Evolutionary conservation across 2,113 vertebrate genomes (phyloP).

Genomic region (Noturus placidus): DNA sequence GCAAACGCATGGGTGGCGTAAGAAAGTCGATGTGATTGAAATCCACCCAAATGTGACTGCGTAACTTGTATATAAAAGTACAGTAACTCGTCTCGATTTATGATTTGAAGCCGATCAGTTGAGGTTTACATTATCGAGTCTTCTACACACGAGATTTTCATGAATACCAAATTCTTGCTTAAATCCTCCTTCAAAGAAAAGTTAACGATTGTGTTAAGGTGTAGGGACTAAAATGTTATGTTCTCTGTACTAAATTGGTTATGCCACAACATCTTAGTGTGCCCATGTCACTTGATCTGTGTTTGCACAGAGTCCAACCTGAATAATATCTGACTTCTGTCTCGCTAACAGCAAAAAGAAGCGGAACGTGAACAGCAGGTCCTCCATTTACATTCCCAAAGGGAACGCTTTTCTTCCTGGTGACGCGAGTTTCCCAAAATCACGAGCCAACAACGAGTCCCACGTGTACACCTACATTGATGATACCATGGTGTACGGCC

Average conservation of each 20-base stretch:
- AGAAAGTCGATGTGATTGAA: not conserved
- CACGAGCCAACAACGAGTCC: conserved; percentile 77
- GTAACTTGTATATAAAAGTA: too few relatives aligned
- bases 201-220: not conserved
- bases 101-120: not conserved
- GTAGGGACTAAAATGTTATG: not conserved
- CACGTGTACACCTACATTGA: conserved; percentile 89
- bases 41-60: not conserved
- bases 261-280: not conserved
- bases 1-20: not conserved
- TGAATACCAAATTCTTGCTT: not conserved
- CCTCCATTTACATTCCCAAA: conserved; percentile 80
- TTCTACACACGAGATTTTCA: not conserved
- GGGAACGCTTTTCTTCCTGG: conserved; percentile 75
- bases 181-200: not conserved
- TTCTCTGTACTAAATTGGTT: not conserved
- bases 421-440: conserved; percentile 71
- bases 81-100: not conserved
- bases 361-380: conserved; percentile 44
- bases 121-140: not conserved
- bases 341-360: conserved; percentile 72
- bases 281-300: not conserved
- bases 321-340: not conserved
- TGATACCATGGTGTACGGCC: conserved; percentile 80
- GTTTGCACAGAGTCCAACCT: not conserved